Conservation (phyloP, 1,140 invertebrate species). For the Hylyphantes graminicola region DNA sequence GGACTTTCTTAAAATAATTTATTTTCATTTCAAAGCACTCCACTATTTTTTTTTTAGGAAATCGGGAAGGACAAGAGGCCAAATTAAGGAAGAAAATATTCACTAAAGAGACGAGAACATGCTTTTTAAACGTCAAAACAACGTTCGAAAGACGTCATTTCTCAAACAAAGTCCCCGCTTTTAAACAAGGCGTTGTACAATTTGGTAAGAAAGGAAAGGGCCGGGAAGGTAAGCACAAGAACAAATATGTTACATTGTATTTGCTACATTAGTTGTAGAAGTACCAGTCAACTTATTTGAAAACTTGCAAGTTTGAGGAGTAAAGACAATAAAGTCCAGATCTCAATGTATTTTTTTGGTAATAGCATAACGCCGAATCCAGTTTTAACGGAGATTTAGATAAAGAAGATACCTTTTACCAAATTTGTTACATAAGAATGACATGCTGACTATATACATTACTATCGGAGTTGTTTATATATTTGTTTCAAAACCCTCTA, state of each 20-base stretch:
- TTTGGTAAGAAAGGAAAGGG: not conserved
- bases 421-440: too few relatives aligned
- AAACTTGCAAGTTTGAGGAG: too few relatives aligned
- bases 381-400: too few relatives aligned
- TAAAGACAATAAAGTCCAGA: too few relatives aligned
- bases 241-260: not conserved
- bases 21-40: slow-evolving; percentile 16
- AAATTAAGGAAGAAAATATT: slow-evolving; percentile 6
- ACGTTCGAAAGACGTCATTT: slow-evolving; percentile 14
- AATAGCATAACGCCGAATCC: too few relatives aligned
- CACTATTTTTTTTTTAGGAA: not conserved
- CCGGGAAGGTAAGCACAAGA: not conserved
- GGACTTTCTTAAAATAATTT: slow-evolving; percentile 3
- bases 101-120: not conserved
- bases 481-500: too few relatives aligned
- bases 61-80: not conserved
- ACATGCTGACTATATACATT: too few relatives aligned
- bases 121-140: slow-evolving; percentile 25
- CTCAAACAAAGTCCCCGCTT: slow-evolving; percentile 1
- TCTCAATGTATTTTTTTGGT: too few relatives aligned
- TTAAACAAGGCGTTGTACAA: slow-evolving; percentile 19
- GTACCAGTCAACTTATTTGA: too few relatives aligned
- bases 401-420: too few relatives aligned
- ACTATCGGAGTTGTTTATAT: too few relatives aligned
- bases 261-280: not conserved